Evolutionary conservation across 2,797 vertebrate species (phyloP).

Genomic region (Emydoidea blandingii): DNA sequence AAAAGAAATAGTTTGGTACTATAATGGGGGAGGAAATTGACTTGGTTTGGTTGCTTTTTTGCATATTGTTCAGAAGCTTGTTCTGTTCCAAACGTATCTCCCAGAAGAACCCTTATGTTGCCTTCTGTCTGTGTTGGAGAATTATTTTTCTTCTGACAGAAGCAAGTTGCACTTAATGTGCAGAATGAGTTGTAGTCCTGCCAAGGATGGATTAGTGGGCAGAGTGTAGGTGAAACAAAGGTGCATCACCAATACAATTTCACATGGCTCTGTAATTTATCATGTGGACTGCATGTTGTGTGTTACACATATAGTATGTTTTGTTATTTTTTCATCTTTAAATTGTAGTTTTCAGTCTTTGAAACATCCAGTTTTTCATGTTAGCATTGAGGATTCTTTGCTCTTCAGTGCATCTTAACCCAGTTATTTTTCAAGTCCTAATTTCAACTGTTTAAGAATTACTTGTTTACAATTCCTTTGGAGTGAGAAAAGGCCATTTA

Average conservation of each 20-base stretch:
- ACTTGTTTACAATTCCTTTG: neutral
- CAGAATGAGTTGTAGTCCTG: accelerated
- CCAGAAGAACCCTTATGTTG: neutral
- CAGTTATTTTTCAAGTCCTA: neutral
- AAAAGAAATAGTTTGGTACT: neutral
- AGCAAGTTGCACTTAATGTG: neutral
- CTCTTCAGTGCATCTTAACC: neutral
- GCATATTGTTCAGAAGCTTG: neutral
- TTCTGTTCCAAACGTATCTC: neutral
- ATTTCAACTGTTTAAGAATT: neutral
- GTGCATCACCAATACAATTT: accelerated
- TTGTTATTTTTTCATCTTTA: neutral
- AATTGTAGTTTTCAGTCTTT: accelerated
- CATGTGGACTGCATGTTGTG: neutral
- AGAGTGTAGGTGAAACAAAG: neutral
- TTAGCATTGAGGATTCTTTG: neutral
- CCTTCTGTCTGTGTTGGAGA: accelerated
- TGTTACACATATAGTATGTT: accelerated
- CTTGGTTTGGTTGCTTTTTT: accelerated
- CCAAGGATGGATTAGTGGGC: neutral
- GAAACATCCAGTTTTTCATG: neutral
- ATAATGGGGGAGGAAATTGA: accelerated
- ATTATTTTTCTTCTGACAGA: neutral
- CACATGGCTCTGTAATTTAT: neutral
- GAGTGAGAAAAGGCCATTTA: neutral